Base-by-base conservation (phyloP, 2,797 vertebrate genomes). In the Hyperoplus immaculatus region DNA sequence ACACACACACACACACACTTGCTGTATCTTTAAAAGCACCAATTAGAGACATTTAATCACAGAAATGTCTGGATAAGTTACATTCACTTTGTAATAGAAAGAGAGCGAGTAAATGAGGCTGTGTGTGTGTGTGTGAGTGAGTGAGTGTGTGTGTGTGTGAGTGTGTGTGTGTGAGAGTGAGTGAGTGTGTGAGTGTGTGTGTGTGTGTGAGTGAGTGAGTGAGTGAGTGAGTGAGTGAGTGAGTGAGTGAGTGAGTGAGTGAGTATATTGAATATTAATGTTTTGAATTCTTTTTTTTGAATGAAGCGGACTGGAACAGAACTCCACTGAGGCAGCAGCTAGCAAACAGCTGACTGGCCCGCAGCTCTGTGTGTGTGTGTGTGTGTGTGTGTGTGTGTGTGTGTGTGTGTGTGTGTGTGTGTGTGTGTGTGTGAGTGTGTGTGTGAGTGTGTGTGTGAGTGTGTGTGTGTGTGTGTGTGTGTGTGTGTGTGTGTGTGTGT, bases 1-100 rank as follows among this genome's bases (percentile, higher is more conserved):
- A 21, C 21, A 21, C 29, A 29, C 29, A 29, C 29, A 29, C 29
- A 29, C 29, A 29, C 29, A 29, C 29, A 3, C 29, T 29, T 29
- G 29, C 29, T 36, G 58, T 67, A 80, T 87, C 84, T 88, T 78
- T 88, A 81, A 89, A 86, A 91, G 83, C 86, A 83, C 78, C 83
- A 89, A 91, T 93, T 92, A 90, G 83, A 86, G 85, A 83, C 82
- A 81, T 87, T 86, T 89, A 90, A 90, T 91, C 87, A 88, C 47
- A 46, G 72, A 4, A 7, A 64, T 54, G 78, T 86, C 80, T n/a
- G 39, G 29, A 13, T 36, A 42, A 72, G 78, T 80, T 51, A 46
- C 61, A 55, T 42, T 70, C 61, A 11, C 16, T 63, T 61, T 60
- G 5, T 15, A 0, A 38, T 5, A 70, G 9, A 69, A 15, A 75